phyloP scores from a whole-genome alignment of 1,140 invertebrate genomes.

The Rhyzopertha dominica region DNA sequence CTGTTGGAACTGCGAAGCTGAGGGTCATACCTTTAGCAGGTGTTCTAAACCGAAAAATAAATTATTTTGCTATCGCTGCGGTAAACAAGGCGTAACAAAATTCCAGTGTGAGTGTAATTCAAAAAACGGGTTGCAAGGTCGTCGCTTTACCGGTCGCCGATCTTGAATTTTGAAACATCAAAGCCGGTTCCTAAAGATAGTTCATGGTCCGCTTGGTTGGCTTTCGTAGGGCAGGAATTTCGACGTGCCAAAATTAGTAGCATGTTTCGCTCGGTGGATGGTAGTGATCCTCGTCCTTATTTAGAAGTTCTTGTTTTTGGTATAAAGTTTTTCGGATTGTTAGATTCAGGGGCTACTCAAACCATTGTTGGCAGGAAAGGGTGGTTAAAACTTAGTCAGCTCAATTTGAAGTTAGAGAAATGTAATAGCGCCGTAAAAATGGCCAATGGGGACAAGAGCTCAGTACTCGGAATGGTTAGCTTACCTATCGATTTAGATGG shows the following conservation, averaged over 20 bases:
- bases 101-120: too few species aligned
- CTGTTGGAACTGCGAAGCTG: too few species aligned
- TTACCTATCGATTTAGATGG: conserved; percentile 8
- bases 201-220: conserved; percentile 5
- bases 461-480: conserved; percentile 7
- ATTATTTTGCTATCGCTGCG: too few species aligned
- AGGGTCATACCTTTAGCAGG: too few species aligned
- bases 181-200: too few species aligned
- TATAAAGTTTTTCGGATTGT: conserved; percentile 6
- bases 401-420: not conserved
- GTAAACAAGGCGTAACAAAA: too few species aligned
- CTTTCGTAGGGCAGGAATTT: conserved; percentile 3
- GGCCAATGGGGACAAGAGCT: too few species aligned
- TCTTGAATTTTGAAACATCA: too few species aligned
- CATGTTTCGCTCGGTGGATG: conserved; percentile 1
- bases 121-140: too few species aligned
- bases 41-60: too few species aligned
- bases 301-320: conserved; percentile 4
- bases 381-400: not conserved
- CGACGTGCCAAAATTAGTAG: not conserved
- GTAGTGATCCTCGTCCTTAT: conserved; percentile 6
- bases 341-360: conserved; percentile 12
- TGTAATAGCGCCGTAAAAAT: conserved; percentile 1
- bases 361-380: conserved; percentile 4
- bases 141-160: too few species aligned